Evolutionary conservation across 2,797 vertebrate genomes (phyloP).

Genomic region (Acanthiza pusilla): DNA sequence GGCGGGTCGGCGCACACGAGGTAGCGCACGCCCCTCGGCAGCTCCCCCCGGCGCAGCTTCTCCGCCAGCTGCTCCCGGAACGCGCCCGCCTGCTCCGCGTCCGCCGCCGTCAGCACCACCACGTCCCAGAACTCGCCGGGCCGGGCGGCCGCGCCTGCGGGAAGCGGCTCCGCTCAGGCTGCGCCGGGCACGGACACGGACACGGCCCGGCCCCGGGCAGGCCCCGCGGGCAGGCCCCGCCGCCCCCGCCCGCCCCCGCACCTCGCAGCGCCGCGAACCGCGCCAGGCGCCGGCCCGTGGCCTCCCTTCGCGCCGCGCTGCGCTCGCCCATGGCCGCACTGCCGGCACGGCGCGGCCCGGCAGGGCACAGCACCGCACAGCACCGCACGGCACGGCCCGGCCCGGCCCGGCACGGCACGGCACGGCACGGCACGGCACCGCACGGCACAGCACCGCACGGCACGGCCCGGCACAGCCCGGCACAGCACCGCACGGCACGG

Average conservation of each 20-base stretch:
- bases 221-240: background rate
- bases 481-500: too few species aligned
- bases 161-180: background rate
- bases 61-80: background rate
- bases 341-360: too few species aligned
- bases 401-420: too few species aligned
- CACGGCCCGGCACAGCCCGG: too few species aligned
- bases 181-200: background rate
- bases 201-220: too few species aligned
- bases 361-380: too few species aligned
- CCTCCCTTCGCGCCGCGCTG: background rate
- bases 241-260: background rate
- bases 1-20: background rate
- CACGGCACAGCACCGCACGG: too few species aligned
- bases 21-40: background rate
- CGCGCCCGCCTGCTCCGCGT: background rate
- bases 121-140: background rate
- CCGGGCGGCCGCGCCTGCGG: background rate
- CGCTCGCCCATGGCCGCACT: background rate
- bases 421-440: too few species aligned
- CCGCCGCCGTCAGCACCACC: background rate
- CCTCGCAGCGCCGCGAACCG: conserved; percentile 6
- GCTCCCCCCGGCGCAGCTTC: background rate
- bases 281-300: conserved; percentile 26
- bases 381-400: too few species aligned